phyloP scores from a whole-genome alignment of 2,113 vertebrate species.

The Xiphophorus maculatus region DNA sequence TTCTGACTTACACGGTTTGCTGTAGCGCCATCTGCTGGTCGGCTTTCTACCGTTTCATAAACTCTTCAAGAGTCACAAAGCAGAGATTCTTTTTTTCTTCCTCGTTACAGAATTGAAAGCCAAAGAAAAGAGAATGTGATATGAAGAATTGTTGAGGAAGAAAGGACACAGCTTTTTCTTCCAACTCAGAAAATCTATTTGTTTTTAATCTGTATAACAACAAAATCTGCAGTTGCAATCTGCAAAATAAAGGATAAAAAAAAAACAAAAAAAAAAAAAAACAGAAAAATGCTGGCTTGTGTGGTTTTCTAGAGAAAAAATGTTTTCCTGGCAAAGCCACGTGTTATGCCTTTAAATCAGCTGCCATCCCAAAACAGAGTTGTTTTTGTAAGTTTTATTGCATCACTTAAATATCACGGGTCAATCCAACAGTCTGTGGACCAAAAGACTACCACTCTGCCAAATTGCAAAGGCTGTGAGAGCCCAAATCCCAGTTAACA shows the following conservation, averaged over 20 bases:
- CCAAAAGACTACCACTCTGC: neutral
- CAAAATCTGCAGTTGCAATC: too few relatives aligned
- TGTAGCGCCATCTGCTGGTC: slow-evolving; percentile 46
- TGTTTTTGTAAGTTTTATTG: neutral
- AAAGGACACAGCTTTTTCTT: too few relatives aligned
- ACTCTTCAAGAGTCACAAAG: slow-evolving; percentile 9
- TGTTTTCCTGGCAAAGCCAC: neutral
- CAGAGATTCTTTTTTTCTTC: slow-evolving; percentile 1
- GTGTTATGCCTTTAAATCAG: neutral
- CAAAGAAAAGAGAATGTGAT: neutral
- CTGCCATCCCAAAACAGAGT: neutral
- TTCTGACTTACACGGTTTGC: neutral
- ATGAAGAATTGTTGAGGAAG: neutral
- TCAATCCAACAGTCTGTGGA: neutral
- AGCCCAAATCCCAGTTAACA: slow-evolving; percentile 26
- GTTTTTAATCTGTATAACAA: too few relatives aligned
- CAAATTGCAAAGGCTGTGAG: slow-evolving; percentile 6
- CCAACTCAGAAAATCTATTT: neutral
- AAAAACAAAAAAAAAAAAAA: too few relatives aligned
- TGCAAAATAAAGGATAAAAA: too few relatives aligned
- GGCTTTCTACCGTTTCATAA: slow-evolving; percentile 8
- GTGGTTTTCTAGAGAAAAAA: neutral
- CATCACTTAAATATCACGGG: neutral
- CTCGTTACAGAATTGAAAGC: slow-evolving; percentile 5
- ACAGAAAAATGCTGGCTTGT: too few relatives aligned